Evolutionary conservation across 2,113 vertebrate genomes (phyloP).

Genomic region (Oryzias melastigma): DNA sequence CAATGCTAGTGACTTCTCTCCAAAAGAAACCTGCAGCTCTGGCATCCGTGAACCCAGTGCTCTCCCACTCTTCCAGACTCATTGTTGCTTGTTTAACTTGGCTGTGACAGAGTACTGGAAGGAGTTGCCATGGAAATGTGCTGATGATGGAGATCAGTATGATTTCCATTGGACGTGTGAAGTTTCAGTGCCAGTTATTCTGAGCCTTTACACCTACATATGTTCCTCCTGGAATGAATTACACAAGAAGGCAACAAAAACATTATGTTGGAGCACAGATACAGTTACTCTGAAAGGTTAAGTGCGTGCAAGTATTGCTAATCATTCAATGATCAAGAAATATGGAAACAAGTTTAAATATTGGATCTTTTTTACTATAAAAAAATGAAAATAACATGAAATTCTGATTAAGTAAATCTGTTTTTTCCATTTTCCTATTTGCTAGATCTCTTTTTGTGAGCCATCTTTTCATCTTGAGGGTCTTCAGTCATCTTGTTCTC

Average conservation of each 20-base stretch:
- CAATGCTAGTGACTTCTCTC: constrained; percentile 37
- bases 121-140: constrained; percentile 17
- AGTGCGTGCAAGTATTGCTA: background rate
- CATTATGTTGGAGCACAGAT: constrained; percentile 5
- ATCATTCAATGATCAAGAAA: background rate
- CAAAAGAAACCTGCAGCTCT: background rate
- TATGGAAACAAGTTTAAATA: too few relatives aligned
- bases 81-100: constrained; percentile 1
- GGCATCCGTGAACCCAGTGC: background rate
- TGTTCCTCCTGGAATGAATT: constrained; percentile 31
- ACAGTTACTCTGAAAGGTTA: background rate
- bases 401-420: too few relatives aligned
- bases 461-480: too few relatives aligned
- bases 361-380: background rate
- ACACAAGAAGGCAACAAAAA: constrained; percentile 33
- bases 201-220: constrained; percentile 40
- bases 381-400: background rate
- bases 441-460: too few relatives aligned
- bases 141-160: constrained; percentile 14
- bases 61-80: constrained; percentile 1
- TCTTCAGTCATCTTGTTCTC: too few relatives aligned
- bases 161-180: constrained; percentile 31
- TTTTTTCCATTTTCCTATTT: too few relatives aligned
- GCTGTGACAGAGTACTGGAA: constrained; percentile 7
- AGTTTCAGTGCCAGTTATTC: constrained; percentile 43